Evolutionary conservation across 2,888 invertebrate species (phyloP).

Genomic region (Brenthis daphne): DNA sequence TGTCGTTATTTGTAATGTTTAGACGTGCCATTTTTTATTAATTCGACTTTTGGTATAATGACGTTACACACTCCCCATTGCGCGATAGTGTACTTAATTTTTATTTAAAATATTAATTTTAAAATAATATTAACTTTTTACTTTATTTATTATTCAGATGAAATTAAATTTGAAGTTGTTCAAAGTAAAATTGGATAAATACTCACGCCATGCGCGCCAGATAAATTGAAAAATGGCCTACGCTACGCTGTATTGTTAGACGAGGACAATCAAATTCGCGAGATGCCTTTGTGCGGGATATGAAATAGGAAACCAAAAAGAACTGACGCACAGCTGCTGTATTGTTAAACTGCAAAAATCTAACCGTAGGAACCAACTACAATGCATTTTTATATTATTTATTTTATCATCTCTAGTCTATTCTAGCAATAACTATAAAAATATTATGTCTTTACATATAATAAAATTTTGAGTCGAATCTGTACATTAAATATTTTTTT

Average conservation of each 20-base stretch:
- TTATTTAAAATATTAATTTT: neutral
- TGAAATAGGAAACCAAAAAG: slow-evolving; percentile 17
- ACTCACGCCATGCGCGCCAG: slow-evolving; percentile 2
- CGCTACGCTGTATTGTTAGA: slow-evolving; percentile 18
- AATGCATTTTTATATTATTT: slow-evolving; percentile 10
- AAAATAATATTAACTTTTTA: neutral
- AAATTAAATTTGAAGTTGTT: slow-evolving; percentile 19
- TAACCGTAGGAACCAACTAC: neutral
- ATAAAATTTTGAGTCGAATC: too few relatives aligned
- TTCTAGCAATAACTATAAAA: too few relatives aligned
- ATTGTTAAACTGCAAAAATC: slow-evolving; percentile 17
- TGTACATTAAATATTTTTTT: too few relatives aligned
- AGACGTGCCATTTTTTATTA: too few relatives aligned
- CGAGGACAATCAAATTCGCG: slow-evolving; percentile 22
- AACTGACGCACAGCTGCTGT: neutral
- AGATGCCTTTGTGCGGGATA: slow-evolving; percentile 22
- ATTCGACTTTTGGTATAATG: too few relatives aligned
- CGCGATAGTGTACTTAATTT: neutral
- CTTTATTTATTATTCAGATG: neutral
- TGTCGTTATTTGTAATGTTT: neutral
- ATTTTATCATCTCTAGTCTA: neutral
- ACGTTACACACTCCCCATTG: too few relatives aligned
- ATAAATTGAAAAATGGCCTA: slow-evolving; percentile 22
- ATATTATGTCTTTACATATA: too few relatives aligned
- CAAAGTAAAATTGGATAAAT: slow-evolving; percentile 15